Evolutionary conservation across 2,113 vertebrate species (phyloP), one percentile per base, ranked within the genome.

Genomic region (Deroptyus accipitrinus): DNA sequence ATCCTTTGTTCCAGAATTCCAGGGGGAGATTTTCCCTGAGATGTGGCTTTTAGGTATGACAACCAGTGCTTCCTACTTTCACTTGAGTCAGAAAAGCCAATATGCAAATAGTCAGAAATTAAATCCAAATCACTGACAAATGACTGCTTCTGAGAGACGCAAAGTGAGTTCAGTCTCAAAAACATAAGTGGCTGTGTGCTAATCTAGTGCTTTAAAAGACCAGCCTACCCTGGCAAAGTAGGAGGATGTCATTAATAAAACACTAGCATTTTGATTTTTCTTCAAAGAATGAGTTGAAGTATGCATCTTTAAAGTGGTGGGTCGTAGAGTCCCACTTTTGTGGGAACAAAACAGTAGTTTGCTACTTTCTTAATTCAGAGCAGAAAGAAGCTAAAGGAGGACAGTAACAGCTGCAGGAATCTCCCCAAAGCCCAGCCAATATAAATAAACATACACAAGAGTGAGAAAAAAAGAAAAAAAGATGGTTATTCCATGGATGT

Each of bases 221-320:
- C 82, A 87, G 20, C 78, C 85, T 91, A 91, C 81, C 95, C 64
- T 87, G 73, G 84, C 51, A 84, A 94, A 59, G 93, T 94, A 82
- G 94, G 90, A 89, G 86, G 83, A 81, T 94, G 86, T 78, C 92
- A 84, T 94, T 95, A 96, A 96, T 90, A 83, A 96, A 96, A 91
- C 77, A 91, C 46, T 2, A 86, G 81, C 61, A 41, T 67, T 96
- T 81, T 39, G 49, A 69, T 54, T 92, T 89, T 90, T 83, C 94
- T 93, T 67, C 83, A 62, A 74, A 93, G 54, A 86, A 83, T 33
- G 35, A 88, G 64, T 22, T 83, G 59, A 76, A 86, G 70, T 90
- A 68, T 3, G 0, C 37, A 17, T 83, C 90, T 80, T 69, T 80
- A 86, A 54, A 92, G 68, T 41, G 48, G 48, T 69, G n/a, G 62